Percentiles rank a stretch among this genome's conserved stretches.
Conservation (phyloP, 2,888 invertebrate species). For the Ecdyonurus torrentis region DNA sequence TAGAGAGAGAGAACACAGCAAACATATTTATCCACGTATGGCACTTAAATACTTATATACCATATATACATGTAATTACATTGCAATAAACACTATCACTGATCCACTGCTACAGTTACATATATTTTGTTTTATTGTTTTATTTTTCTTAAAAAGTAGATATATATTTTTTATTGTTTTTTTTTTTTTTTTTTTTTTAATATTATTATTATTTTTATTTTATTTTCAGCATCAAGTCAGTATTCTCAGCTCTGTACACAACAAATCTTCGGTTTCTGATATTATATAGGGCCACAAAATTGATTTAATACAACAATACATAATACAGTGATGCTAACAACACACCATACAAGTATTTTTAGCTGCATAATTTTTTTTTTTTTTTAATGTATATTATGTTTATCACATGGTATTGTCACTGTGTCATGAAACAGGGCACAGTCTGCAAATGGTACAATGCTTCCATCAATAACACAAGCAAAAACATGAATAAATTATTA, state of each 20-base stretch:
- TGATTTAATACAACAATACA: slow-evolving; percentile 1
- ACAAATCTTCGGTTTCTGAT: neutral
- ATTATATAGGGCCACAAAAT: neutral
- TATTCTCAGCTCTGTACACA: slow-evolving; percentile 1
- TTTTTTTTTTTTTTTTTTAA: slow-evolving; percentile 5
- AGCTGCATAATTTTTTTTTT: neutral
- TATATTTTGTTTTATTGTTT: neutral
- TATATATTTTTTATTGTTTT: slow-evolving; percentile 1
- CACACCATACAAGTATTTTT: neutral
- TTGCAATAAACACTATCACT: slow-evolving; percentile 13
- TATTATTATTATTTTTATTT: neutral
- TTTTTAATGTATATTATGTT: neutral
- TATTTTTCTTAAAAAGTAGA: neutral
- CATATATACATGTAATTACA: slow-evolving; percentile 18
- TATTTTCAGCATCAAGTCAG: slow-evolving; percentile 1
- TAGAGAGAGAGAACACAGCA: slow-evolving; percentile 14
- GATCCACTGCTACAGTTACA: slow-evolving; percentile 8
- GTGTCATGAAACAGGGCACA: neutral
- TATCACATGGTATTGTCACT: neutral
- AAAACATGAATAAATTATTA: neutral
- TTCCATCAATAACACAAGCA: neutral
- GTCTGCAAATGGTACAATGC: neutral
- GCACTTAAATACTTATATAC: slow-evolving; percentile 17
- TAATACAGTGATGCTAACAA: neutral
- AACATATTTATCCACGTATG: slow-evolving; percentile 16